Conservation (phyloP, 1,140 invertebrate genomes). For the Drosophila pruinosa region DNA sequence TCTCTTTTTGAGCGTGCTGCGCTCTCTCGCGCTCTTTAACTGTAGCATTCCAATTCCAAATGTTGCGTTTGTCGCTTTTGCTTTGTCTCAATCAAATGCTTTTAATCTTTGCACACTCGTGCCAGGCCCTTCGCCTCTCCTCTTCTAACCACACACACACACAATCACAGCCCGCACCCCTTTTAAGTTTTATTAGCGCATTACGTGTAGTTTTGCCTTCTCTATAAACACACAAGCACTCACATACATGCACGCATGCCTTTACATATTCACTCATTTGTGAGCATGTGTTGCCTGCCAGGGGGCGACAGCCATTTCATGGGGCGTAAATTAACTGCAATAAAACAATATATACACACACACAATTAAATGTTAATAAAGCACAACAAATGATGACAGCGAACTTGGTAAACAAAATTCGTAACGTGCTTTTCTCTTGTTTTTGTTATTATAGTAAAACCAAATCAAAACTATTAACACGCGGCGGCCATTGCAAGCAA, state of each 20-base stretch:
- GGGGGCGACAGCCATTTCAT: slow-evolving; percentile 43
- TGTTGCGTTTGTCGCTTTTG: slow-evolving; percentile 44
- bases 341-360: slow-evolving; percentile 44
- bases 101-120: slow-evolving; percentile 69
- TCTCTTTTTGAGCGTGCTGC: not conserved
- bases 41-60: slow-evolving; percentile 42
- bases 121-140: slow-evolving; percentile 23
- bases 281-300: not conserved
- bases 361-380: slow-evolving; percentile 1
- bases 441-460: not conserved
- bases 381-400: slow-evolving; percentile 6
- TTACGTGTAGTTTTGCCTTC: slow-evolving; percentile 19
- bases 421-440: not conserved
- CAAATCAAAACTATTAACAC: slow-evolving; percentile 7
- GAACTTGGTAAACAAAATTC: slow-evolving; percentile 40
- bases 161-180: slow-evolving; percentile 1
- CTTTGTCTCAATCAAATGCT: slow-evolving; percentile 74
- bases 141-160: not conserved
- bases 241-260: not conserved
- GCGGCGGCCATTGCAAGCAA: not conserved
- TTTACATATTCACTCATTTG: not conserved
- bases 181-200: slow-evolving; percentile 37
- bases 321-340: slow-evolving; percentile 68
- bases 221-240: not conserved
- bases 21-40: not conserved